These are phyloP conservation scores for Hypena proboscidalis DNA, from an alignment of 2,888 invertebrate genomes.

Conservation along the genomic window DNA sequence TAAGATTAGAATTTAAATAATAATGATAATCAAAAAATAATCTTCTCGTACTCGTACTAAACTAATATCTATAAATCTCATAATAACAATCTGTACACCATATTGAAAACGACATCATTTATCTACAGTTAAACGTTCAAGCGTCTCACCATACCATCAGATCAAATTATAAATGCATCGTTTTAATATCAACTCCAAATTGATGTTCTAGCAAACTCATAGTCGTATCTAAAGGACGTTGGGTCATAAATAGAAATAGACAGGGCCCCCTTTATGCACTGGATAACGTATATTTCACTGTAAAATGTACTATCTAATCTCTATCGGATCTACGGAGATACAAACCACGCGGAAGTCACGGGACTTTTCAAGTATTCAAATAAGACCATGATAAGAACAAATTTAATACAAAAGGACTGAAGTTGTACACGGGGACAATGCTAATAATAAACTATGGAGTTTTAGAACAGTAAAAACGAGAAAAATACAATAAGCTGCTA, in stretches of 20 bases:
- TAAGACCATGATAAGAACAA: conserved; percentile 52
- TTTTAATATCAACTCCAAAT: conserved; percentile 10
- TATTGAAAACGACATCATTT: no score
- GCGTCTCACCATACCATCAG: not conserved
- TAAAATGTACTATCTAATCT: conserved; percentile 45
- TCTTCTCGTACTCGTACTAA: no score
- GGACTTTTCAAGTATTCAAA: conserved; percentile 57
- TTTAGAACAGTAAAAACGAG: no score
- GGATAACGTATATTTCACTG: conserved; percentile 46
- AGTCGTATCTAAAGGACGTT: conserved; percentile 30
- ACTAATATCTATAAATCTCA: no score
- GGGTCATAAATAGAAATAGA: conserved; percentile 43
- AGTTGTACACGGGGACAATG: not conserved
- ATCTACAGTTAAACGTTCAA: no score
- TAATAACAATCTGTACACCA: no score
- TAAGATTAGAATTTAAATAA: no score
- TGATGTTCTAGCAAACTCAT: conserved; percentile 32
- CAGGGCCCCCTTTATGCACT: conserved; percentile 43
- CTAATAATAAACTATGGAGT: no score
- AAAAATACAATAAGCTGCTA: no score
- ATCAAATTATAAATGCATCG: conserved; percentile 1
- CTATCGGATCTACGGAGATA: conserved; percentile 42
- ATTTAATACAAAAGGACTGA: conserved; percentile 46
- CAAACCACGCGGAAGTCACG: conserved; percentile 46
- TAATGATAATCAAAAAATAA: no score